Base-by-base conservation (phyloP, 2,113 vertebrate genomes). In the Anolis sagrei region DNA sequence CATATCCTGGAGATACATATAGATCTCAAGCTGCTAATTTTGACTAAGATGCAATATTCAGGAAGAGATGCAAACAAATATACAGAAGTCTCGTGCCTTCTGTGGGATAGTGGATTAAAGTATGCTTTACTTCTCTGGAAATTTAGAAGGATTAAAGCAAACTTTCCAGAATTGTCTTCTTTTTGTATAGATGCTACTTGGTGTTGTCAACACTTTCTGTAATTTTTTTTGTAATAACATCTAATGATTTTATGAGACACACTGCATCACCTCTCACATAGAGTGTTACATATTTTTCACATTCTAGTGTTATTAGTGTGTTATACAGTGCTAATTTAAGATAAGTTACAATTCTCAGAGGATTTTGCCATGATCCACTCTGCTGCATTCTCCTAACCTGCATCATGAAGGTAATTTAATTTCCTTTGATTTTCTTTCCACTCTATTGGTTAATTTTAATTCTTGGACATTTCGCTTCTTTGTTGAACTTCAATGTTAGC, bases 291-390 rank as follows among this genome's bases (percentile, higher is more conserved):
- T 84, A 48, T 76, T 76, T 79, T 84, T 76, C 62, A 77, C 82
- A 68, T 62, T 29, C 61, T 64, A 76, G 44, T 21, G 49, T 54
- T 84, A 76, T 76, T 84, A 77, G 23, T 69, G 62, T 68, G 64
- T 76, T 84, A 76, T 76, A 32, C 68, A 77, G 44, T 77, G 74
- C 74, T 84, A 77, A 69, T 77, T 84, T 84, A 77, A 76, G 62
- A 84, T 44, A 77, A 69, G 74, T n/a, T 84, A 69, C n/a, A 77
- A 39, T 84, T 84, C 44, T 84, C 44, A 68, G 25, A 77, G 21
- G 74, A 68, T 77, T 23, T 77, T 76, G 44, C 74, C 68, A 44
- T 54, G 68, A 54, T 68, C 48, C 2, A 25, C 36, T 69, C 79
- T 81, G 66, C 64, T 69, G 51, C 48, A 29, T 51, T 51, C 39